These are phyloP conservation scores for Pseudonaja textilis DNA, from an alignment of 2,113 vertebrate genomes.

Conservation along the genomic window DNA sequence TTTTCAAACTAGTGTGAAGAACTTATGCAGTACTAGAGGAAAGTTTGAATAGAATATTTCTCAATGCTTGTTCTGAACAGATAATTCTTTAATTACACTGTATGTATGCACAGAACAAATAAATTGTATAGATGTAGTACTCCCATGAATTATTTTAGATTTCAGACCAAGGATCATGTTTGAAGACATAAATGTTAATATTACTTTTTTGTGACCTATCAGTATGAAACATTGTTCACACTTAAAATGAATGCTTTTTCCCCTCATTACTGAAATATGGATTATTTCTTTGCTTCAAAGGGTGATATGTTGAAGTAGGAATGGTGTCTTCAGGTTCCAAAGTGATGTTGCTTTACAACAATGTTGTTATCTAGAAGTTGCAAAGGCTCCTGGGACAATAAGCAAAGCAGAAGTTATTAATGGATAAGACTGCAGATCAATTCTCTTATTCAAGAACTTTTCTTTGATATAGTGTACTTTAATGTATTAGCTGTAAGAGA, in stretches of 20 bases:
- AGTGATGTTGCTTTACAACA: conserved; percentile 25
- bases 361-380: conserved; percentile 26
- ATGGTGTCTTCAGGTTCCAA: conserved; percentile 28
- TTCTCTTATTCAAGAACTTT: conserved; percentile 25
- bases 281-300: neutral
- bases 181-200: neutral
- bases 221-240: neutral
- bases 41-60: conserved; percentile 46
- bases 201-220: rapidly evolving
- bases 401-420: conserved; percentile 37
- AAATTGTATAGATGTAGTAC: neutral
- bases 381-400: conserved; percentile 24
- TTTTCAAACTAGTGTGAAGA: neutral
- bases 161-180: neutral
- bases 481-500: conserved; percentile 24
- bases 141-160: conserved; percentile 14
- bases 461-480: conserved; percentile 23
- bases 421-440: conserved; percentile 5
- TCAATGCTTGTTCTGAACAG: conserved; percentile 15
- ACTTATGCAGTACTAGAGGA: neutral
- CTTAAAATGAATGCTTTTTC: neutral
- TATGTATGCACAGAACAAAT: conserved; percentile 9
- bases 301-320: conserved; percentile 11
- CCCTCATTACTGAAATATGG: conserved; percentile 14
- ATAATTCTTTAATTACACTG: conserved; percentile 16